Evolutionary conservation across 2,797 vertebrate genomes (phyloP), one percentile per base, ranked within the genome.

Genomic region (Hippoglossus hippoglossus): DNA sequence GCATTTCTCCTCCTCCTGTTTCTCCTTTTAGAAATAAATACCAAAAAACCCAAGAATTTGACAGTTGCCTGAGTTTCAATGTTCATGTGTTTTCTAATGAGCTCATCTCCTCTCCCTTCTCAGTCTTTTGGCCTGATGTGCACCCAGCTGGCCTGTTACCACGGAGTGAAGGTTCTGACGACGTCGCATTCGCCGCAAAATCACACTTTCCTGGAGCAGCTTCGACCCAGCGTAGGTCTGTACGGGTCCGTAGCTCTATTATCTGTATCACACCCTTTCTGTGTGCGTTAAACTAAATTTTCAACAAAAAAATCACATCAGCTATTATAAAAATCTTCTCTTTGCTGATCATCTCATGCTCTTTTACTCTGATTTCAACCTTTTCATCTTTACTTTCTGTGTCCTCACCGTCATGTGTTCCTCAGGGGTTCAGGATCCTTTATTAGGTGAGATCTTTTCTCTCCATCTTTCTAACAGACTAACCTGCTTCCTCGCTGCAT

Each of bases 101-200:
- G 16, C 19, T 25, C 9, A 10, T 22, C 15, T 62, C 28, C 21
- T 77, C 31, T 67, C 7, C 4, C 7, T 31, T 8, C 3, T 0
- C 91, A 99, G 97, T 89, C 97, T 0, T 95, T 97, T 0, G 97
- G 98, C 39, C 94, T 96, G 25, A 94, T 98, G 86, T 95, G 96
- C 6, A 93, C 98, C 87, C 98, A 99, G 91, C 53, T 99, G 81
- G 97, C 97, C 28, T 95, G 95, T 46, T 96, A 97, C 41, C 95
- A 97, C 72, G 97, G 97, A 39, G 96, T 96, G 52, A 97, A 94
- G 81, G 97, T 99, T 44, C 92, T 99, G 65, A 92, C 96, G 8
- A 97, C 97, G 3, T 96, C 95, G 0, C 82, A 91, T 79, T 95
- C 93, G 6, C 91, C 92, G 0, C 94, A 98, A 41, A 93, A 97